These are phyloP conservation scores for Oreochromis grahami DNA, from an alignment of 2,797 vertebrate genomes.

Conservation along the genomic window DNA sequence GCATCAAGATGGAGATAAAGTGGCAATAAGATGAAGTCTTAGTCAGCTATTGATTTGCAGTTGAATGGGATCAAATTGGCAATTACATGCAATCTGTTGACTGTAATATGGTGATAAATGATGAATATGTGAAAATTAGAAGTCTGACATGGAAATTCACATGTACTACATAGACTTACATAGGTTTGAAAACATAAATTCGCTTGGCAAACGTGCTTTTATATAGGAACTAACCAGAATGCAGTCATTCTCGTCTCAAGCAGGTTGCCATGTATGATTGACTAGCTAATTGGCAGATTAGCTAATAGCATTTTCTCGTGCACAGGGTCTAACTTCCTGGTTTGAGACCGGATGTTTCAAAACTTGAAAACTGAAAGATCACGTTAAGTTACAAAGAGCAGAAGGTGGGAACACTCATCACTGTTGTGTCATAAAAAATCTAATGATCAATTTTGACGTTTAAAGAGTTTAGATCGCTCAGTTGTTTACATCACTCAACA, in stretches of 20 bases:
- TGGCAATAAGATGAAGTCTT: not conserved
- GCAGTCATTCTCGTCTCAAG: not conserved
- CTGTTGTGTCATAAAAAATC: too few species aligned
- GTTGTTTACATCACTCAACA: too few species aligned
- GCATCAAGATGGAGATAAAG: not conserved
- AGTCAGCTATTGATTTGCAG: rapidly evolving
- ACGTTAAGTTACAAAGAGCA: too few species aligned
- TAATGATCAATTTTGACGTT: too few species aligned
- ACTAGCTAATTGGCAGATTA: not conserved
- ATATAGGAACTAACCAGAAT: not conserved
- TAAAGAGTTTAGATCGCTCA: too few species aligned
- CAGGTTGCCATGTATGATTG: not conserved
- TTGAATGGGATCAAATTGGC: not conserved
- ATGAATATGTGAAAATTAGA: not conserved
- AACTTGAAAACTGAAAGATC: too few species aligned
- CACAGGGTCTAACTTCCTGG: too few species aligned
- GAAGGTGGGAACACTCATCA: too few species aligned
- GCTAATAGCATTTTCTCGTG: too few species aligned
- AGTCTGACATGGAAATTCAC: not conserved
- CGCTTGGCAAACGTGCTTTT: rapidly evolving
- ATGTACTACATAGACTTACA: not conserved
- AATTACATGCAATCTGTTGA: not conserved
- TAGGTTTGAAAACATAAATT: not conserved
- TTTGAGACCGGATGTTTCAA: too few species aligned
- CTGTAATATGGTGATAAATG: not conserved